Base-by-base conservation (phyloP, 2,888 invertebrate species). In the Heliconius hortense region DNA sequence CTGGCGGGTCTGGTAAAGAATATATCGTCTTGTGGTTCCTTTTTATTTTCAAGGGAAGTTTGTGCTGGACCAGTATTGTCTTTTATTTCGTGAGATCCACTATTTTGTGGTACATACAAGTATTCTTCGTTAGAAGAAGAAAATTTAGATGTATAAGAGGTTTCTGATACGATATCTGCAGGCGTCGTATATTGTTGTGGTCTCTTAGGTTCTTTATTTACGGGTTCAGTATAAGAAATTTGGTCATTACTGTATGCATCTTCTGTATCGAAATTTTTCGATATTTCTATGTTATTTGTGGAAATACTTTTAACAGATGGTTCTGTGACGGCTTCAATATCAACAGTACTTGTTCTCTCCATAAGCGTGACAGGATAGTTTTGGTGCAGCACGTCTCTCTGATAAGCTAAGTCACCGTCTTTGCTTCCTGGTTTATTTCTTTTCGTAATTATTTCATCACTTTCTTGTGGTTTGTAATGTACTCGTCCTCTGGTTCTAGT, bases 371-470 rank as follows among this genome's bases (percentile, higher is more conserved):
- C 95, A 2, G 95, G 95, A 82, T 95, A 95, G 80, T 95, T 95
- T 82, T 95, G 95, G 81, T 95, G 95, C 8, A 95, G 84, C 4
- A 95, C 94, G 83, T 95, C 95, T 78, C 95, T 90, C 86, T 95
- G 95, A 79, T 95, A 95, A 3, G 95, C 95, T 78, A 95, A 84
- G 76, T 94, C 94, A 76, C 88, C 83, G 79, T 91, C 89, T 80
- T 91, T 91, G 21, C 77, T 84, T 24, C 80, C 83, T 35, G 84
- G 83, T 76, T 87, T 90, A 66, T 82, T 81, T 81, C 82, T 89
- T 73, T 84, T 89, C 60, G 89, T 87, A 77, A 88, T 87, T 77
- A 81, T 80, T 11, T 90, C 92, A 66, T 94, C 92, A 74, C 86
- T 88, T 56, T 94, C 94, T 13, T 89, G 83, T 13, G 90, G 84